Percentiles rank a stretch among this genome's conserved stretches.
phyloP scores from a whole-genome alignment of 2,113 vertebrate species.

The Callipepla californica region DNA sequence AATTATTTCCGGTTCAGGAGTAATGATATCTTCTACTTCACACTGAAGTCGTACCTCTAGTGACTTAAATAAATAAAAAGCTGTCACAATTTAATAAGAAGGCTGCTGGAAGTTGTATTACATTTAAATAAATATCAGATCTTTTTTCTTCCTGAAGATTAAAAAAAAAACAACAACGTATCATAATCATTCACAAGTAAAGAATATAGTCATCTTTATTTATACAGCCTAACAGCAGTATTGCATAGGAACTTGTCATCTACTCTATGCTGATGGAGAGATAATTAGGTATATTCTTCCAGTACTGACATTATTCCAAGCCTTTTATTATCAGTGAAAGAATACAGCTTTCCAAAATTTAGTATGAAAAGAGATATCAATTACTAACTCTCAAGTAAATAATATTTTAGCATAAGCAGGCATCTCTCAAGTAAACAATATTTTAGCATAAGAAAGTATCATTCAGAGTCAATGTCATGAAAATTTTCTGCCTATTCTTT shows the following conservation, averaged over 20 bases:
- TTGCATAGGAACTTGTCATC: neutral
- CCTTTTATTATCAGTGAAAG: neutral
- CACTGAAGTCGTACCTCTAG: conserved; percentile 92
- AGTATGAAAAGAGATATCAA: neutral
- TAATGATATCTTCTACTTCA: conserved; percentile 92
- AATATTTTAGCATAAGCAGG: neutral
- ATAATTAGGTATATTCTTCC: neutral
- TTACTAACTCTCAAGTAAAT: neutral
- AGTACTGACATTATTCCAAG: neutral
- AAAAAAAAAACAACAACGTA: neutral
- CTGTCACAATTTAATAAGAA: conserved; percentile 26
- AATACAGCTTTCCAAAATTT: neutral
- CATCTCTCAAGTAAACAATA: neutral
- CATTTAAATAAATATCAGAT: neutral
- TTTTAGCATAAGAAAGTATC: neutral
- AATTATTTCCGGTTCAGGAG: conserved; percentile 91
- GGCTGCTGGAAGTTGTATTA: neutral
- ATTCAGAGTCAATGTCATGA: neutral
- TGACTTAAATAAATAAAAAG: conserved; percentile 81
- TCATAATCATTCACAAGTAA: neutral
- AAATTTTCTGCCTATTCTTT: neutral
- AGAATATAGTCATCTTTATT: neutral
- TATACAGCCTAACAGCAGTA: neutral
- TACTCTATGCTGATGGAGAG: neutral
- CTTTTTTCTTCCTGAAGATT: neutral